These are phyloP conservation scores for Pygoscelis antarcticus DNA, from an alignment of 2,113 vertebrate genomes.

Conservation along the genomic window DNA sequence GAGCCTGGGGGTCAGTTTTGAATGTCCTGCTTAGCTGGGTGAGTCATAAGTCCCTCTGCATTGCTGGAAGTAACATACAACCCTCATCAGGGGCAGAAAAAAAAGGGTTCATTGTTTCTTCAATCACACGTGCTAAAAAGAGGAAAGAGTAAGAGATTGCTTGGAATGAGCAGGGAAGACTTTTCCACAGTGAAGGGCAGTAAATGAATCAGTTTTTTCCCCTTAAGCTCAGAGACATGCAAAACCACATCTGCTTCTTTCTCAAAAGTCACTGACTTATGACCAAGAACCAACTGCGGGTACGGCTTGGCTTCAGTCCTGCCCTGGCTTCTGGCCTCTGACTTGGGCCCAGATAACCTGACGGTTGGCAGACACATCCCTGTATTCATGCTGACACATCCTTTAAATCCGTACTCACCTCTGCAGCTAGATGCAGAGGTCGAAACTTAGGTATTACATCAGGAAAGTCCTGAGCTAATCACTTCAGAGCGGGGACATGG, in stretches of 20 bases:
- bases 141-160: background rate
- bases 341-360: background rate
- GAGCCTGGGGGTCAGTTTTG: background rate
- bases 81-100: background rate
- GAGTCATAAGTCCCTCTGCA: constrained; percentile 14
- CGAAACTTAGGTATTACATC: background rate
- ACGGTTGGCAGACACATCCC: background rate
- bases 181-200: background rate
- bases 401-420: background rate
- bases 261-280: background rate
- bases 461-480: constrained; percentile 21
- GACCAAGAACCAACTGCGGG: background rate
- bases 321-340: background rate
- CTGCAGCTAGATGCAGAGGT: background rate
- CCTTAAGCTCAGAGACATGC: background rate
- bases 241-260: background rate
- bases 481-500: background rate
- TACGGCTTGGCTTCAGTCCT: background rate
- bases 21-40: background rate
- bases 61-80: constrained; percentile 15
- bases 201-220: background rate
- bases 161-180: background rate
- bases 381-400: background rate
- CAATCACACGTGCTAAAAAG: constrained; percentile 30
- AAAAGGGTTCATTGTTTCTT: constrained; percentile 53